Conservation (phyloP, 2,888 invertebrate genomes). For the Iphiclides podalirius region DNA sequence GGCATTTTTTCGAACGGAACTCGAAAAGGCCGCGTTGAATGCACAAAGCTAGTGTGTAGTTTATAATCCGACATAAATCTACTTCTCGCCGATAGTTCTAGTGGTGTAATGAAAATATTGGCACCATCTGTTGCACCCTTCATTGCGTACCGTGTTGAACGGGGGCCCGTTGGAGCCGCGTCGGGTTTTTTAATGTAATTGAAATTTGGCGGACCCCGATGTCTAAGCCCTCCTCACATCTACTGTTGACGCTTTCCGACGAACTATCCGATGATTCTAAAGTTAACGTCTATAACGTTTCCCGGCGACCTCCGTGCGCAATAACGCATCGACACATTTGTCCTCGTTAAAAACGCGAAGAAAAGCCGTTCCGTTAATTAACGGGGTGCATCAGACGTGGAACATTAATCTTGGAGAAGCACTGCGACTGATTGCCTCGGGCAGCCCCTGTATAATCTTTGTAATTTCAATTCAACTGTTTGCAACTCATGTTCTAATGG, state of each 20-base stretch:
- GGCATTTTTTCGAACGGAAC: slow-evolving; percentile 68
- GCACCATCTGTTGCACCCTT: slow-evolving; percentile 78
- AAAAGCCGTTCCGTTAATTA: slow-evolving; percentile 18
- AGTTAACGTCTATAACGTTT: slow-evolving; percentile 22
- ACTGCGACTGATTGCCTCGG: slow-evolving; percentile 11
- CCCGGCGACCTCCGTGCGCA: too few species aligned
- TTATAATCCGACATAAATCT: slow-evolving; percentile 75
- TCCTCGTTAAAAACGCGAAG: slow-evolving; percentile 10
- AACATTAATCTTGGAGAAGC: slow-evolving; percentile 17
- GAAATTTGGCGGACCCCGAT: slow-evolving; percentile 69
- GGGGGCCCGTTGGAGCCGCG: slow-evolving; percentile 59
- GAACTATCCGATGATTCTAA: too few species aligned
- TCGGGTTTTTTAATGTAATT: slow-evolving; percentile 77
- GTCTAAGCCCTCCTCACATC: slow-evolving; percentile 58
- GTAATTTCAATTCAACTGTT: neutral
- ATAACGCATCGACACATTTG: neutral
- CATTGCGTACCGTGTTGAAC: slow-evolving; percentile 61
- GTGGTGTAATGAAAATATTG: slow-evolving; percentile 73
- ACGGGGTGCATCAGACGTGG: slow-evolving; percentile 13
- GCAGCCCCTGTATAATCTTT: neutral
- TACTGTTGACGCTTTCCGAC: slow-evolving; percentile 48
- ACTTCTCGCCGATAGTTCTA: slow-evolving; percentile 59
- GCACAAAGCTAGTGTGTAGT: slow-evolving; percentile 58
- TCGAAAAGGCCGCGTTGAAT: slow-evolving; percentile 66
- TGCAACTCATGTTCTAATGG: too few species aligned